phyloP scores from a whole-genome alignment of 2,797 vertebrate species.

The Trematomus bernacchii region DNA sequence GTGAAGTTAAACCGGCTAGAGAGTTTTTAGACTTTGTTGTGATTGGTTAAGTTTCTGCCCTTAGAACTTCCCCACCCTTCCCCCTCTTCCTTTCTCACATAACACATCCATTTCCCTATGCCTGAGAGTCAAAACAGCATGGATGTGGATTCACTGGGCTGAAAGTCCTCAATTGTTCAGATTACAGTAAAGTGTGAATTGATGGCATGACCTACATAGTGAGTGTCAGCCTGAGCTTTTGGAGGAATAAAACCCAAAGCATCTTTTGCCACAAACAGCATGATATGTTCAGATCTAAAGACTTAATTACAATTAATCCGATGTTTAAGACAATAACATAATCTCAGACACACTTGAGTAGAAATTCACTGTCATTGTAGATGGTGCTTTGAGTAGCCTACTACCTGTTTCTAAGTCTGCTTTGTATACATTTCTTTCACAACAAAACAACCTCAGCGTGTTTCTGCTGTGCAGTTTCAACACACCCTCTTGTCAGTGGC shows the following conservation, averaged over 20 bases:
- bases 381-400: conserved; percentile 13
- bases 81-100: conserved; percentile 51
- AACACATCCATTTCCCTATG: conserved; percentile 47
- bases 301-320: no score
- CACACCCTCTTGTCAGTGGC: conserved; percentile 41
- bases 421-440: conserved; percentile 54
- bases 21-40: conserved; percentile 72
- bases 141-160: conserved; percentile 38
- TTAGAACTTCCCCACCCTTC: conserved; percentile 23
- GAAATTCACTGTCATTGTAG: conserved; percentile 14
- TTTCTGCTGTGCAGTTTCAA: conserved; percentile 44
- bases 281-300: neutral
- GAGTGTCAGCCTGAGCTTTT: conserved; percentile 20
- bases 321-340: neutral
- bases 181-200: conserved; percentile 60
- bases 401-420: conserved; percentile 14
- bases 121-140: conserved; percentile 28
- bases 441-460: conserved; percentile 50
- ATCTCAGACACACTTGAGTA: neutral
- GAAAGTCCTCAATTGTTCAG: conserved; percentile 45
- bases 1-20: conserved; percentile 76
- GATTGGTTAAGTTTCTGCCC: conserved; percentile 63
- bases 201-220: conserved; percentile 57
- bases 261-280: neutral
- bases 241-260: conserved; percentile 8